phyloP scores from a whole-genome alignment of 2,797 vertebrate genomes.

The Amazonetta brasiliensis region DNA sequence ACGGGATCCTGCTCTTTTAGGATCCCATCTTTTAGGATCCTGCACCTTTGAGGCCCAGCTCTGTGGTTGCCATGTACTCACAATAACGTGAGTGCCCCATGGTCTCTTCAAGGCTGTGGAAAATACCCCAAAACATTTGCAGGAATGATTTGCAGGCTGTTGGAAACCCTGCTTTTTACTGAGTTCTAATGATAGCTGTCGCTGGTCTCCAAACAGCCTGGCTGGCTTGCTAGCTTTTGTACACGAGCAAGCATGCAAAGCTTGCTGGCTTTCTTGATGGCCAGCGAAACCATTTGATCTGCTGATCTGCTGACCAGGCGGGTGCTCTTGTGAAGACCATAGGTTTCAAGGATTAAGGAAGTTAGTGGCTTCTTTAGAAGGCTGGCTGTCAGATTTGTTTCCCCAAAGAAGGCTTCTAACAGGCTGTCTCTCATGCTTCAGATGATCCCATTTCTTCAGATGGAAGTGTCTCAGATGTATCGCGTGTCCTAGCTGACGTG shows the following conservation, averaged over 20 bases:
- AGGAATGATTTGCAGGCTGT: neutral
- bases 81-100: neutral
- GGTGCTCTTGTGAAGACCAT: neutral
- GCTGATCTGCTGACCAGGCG: neutral
- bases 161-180: neutral
- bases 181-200: neutral
- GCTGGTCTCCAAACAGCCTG: neutral
- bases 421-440: neutral
- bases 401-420: neutral
- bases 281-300: neutral
- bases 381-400: neutral
- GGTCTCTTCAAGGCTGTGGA: neutral
- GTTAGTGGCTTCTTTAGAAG: neutral
- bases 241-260: neutral
- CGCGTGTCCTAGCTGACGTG: neutral
- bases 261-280: neutral
- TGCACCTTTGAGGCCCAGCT: neutral
- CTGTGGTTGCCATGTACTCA: neutral
- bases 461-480: neutral
- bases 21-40: too few species aligned
- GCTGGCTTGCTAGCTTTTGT: neutral
- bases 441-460: neutral
- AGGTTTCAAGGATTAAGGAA: neutral
- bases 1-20: neutral
- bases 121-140: neutral